Evolutionary conservation across 1,140 invertebrate species (phyloP).

Genomic region (Brachionus rubens): DNA sequence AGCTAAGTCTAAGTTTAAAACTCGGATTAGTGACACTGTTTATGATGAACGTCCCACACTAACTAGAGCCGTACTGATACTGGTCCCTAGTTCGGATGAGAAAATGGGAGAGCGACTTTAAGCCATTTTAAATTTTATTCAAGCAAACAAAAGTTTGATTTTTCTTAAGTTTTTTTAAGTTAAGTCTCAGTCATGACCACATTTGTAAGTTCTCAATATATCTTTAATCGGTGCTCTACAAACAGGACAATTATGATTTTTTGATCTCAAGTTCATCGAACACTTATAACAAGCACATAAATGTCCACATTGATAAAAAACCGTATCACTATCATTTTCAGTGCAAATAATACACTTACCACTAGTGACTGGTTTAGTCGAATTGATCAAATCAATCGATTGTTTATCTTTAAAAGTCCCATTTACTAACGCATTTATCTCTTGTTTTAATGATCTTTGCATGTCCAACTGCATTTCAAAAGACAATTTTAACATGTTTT

Average conservation of each 20-base stretch:
- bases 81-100: too few species aligned
- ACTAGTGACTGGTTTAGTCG: constrained; percentile 51
- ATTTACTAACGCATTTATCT: constrained; percentile 49
- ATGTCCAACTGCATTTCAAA: constrained; percentile 59
- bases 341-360: constrained; percentile 57
- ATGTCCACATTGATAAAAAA: constrained; percentile 60
- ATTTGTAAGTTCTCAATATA: constrained; percentile 55
- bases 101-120: too few species aligned
- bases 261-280: constrained; percentile 52
- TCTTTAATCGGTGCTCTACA: constrained; percentile 59
- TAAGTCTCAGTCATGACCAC: constrained; percentile 48
- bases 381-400: background rate
- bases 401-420: constrained; percentile 33
- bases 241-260: constrained; percentile 54
- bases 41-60: too few species aligned
- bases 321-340: constrained; percentile 54
- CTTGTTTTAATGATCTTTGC: constrained; percentile 58
- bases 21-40: too few species aligned
- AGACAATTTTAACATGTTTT: constrained; percentile 56
- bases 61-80: too few species aligned
- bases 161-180: too few species aligned
- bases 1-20: too few species aligned
- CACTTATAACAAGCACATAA: constrained; percentile 57
- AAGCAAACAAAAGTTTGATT: too few species aligned
- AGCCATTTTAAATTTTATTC: too few species aligned